Percentiles rank a stretch among this genome's conserved stretches.
phyloP scores from a whole-genome alignment of 2,113 vertebrate genomes.

The Ranitomeya variabilis region DNA sequence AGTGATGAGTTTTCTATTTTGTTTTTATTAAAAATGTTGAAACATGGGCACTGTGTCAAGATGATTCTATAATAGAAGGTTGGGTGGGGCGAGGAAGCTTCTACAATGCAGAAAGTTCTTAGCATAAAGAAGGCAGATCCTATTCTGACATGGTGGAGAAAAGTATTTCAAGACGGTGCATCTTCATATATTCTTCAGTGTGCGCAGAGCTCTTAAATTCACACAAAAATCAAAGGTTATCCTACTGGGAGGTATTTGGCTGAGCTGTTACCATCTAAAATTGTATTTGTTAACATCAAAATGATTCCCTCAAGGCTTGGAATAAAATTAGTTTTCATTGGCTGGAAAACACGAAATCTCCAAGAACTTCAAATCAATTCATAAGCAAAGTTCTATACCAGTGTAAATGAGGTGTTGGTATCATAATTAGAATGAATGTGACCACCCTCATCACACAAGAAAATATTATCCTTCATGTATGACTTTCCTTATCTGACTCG shows the following conservation, averaged over 20 bases:
- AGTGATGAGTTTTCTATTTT: conserved; percentile 82
- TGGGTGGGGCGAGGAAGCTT: conserved; percentile 77
- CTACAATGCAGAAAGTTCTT: conserved; percentile 76
- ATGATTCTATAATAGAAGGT: conserved; percentile 82
- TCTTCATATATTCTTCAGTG: conserved; percentile 70
- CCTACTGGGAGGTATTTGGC: conserved; percentile 76
- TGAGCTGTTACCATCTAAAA: conserved; percentile 75
- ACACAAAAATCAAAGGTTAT: conserved; percentile 75
- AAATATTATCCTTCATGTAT: conserved; percentile 27
- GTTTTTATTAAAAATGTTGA: conserved; percentile 88
- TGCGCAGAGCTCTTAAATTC: conserved; percentile 75
- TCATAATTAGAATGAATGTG: conserved; percentile 40
- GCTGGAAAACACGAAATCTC: conserved; percentile 71
- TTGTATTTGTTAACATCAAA: conserved; percentile 78
- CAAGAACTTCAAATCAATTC: conserved; percentile 60
- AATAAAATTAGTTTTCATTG: conserved; percentile 78
- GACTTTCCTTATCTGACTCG: conserved; percentile 46
- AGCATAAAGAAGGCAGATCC: conserved; percentile 75
- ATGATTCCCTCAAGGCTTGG: conserved; percentile 79
- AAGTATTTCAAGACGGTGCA: conserved; percentile 75
- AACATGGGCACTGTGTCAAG: conserved; percentile 79
- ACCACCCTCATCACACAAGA: conserved; percentile 50
- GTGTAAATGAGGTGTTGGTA: conserved; percentile 66
- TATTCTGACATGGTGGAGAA: conserved; percentile 68
- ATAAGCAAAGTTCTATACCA: conserved; percentile 61